Conservation (phyloP, 2,888 invertebrate species). For the Orthosia incerta region DNA sequence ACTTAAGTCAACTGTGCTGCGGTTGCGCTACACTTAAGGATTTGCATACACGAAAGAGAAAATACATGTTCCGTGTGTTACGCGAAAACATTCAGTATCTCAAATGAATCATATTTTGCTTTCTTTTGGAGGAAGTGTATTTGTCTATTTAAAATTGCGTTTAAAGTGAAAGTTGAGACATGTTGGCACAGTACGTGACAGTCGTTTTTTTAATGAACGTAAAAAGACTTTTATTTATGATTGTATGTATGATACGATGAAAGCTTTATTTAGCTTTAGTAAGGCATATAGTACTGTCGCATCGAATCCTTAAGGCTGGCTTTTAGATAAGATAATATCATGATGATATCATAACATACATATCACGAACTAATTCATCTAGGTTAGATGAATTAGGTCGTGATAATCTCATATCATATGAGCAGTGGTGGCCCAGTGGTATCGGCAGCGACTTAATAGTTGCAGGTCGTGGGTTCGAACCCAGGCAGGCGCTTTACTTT, state of each 20-base stretch:
- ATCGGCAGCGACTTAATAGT: no score
- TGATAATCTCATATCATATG: constrained; percentile 13
- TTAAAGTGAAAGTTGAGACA: constrained; percentile 84
- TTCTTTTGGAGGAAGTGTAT: constrained; percentile 83
- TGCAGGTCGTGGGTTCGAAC: no score
- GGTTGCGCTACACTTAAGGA: constrained; percentile 37
- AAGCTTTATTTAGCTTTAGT: constrained; percentile 16
- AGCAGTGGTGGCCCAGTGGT: no score
- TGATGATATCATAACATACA: no score
- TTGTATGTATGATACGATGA: not conserved
- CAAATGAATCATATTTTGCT: constrained; percentile 82
- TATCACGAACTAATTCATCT: no score
- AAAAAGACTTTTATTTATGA: constrained; percentile 24
- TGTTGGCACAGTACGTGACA: constrained; percentile 77
- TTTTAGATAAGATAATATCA: constrained; percentile 23
- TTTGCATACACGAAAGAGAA: constrained; percentile 80
- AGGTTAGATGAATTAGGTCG: constrained; percentile 3
- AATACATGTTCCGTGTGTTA: constrained; percentile 73
- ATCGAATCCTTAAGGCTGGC: constrained; percentile 13
- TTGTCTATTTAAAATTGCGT: constrained; percentile 79
- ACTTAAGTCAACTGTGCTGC: constrained; percentile 47
- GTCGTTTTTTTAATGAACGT: constrained; percentile 49
- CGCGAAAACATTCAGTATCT: constrained; percentile 61
- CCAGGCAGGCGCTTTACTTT: no score
- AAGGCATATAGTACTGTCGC: not conserved